These are phyloP conservation scores for Myotis vivesi DNA, from an alignment of 2,797 vertebrate species.

Conservation along the genomic window DNA sequence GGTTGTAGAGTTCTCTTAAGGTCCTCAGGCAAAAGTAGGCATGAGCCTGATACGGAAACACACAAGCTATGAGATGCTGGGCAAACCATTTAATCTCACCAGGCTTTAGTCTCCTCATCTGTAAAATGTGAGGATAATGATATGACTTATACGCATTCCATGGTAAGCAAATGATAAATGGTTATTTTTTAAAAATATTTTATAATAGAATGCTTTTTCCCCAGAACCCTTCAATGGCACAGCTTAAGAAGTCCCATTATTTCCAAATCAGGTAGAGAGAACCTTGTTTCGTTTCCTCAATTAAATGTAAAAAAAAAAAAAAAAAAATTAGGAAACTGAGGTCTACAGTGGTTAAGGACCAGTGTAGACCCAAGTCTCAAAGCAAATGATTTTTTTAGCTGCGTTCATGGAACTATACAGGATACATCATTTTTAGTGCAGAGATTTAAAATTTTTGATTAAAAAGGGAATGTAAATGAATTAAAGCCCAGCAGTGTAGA, in stretches of 20 bases:
- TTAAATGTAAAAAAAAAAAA: background rate
- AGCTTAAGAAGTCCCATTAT: background rate
- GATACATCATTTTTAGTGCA: background rate
- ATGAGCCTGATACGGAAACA: background rate
- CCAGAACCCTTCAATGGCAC: background rate
- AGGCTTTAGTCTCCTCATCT: background rate
- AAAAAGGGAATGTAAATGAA: conserved; percentile 39
- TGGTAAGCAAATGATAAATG: background rate
- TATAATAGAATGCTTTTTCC: background rate
- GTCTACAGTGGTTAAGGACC: background rate
- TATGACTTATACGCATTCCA: background rate
- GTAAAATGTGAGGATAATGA: background rate
- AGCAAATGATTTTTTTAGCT: conserved; percentile 9
- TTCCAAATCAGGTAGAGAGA: background rate
- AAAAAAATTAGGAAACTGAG: background rate
- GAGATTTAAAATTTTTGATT: conserved; percentile 15
- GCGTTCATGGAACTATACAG: background rate
- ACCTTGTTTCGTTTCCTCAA: background rate
- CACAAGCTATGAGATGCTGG: background rate
- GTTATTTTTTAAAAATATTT: conserved; percentile 26
- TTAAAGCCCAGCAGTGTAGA: background rate
- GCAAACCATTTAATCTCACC: background rate
- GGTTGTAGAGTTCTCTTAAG: background rate
- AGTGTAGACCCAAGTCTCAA: background rate
- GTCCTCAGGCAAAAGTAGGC: background rate